Percentiles rank a stretch among this genome's conserved stretches.
phyloP scores from a whole-genome alignment of 2,113 vertebrate species.

The Microcebus murinus region DNA sequence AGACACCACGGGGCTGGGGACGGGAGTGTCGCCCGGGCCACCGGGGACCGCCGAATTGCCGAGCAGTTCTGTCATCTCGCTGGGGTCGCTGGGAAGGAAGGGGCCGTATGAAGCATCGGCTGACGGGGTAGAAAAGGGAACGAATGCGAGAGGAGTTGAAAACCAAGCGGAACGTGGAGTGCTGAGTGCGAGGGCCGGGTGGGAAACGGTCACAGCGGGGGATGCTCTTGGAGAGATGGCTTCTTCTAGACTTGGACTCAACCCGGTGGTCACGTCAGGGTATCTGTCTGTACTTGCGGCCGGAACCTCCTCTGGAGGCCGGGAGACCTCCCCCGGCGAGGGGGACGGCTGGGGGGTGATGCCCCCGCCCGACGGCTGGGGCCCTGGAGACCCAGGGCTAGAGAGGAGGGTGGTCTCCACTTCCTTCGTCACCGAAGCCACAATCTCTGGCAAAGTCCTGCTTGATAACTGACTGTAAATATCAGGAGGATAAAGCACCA shows the following conservation, averaged over 20 bases:
- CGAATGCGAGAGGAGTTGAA: conserved; percentile 59
- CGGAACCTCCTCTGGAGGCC: conserved; percentile 7
- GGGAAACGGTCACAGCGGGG: background rate
- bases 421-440: background rate
- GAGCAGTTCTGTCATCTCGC: conserved; percentile 59
- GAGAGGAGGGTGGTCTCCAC: conserved; percentile 26
- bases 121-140: conserved; percentile 40
- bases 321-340: background rate
- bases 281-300: background rate
- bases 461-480: conserved; percentile 61
- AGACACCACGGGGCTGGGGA: conserved; percentile 85
- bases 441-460: conserved; percentile 39
- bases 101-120: conserved; percentile 45
- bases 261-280: background rate
- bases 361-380: background rate
- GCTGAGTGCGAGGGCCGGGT: background rate
- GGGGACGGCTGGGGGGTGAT: background rate
- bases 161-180: conserved; percentile 27
- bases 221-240: background rate
- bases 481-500: conserved; percentile 71
- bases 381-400: background rate
- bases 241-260: conserved; percentile 41
- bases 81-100: background rate
- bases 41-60: conserved; percentile 55
- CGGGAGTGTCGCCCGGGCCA: conserved; percentile 58